Evolutionary conservation across 2,113 vertebrate genomes (phyloP).

Genomic region (Pachycephala philippinensis): DNA sequence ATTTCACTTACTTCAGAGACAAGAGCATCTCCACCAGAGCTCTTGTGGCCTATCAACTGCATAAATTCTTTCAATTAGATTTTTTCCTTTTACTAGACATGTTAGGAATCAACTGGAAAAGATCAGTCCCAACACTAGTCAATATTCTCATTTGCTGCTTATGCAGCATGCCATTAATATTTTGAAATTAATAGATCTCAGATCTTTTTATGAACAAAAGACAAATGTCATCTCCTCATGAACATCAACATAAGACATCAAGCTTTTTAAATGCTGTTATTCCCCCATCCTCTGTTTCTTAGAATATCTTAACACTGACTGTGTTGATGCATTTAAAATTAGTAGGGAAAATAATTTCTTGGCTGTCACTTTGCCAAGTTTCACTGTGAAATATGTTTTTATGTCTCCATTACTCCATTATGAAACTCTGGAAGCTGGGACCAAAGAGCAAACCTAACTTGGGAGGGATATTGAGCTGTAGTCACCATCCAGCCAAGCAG

Average conservation of each 20-base stretch:
- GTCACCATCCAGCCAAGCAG: not conserved
- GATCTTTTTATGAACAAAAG: not conserved
- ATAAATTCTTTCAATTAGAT: not conserved
- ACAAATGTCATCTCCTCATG: constrained; percentile 3
- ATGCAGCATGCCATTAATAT: not conserved
- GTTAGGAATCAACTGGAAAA: not conserved
- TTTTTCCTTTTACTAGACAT: not conserved
- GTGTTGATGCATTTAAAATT: not conserved
- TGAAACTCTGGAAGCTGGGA: not conserved
- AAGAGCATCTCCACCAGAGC: not conserved
- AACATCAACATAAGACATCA: not conserved
- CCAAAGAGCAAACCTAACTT: not conserved
- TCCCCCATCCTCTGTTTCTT: not conserved
- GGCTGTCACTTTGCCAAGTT: not conserved
- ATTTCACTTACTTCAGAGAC: not conserved
- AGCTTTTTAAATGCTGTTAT: not conserved
- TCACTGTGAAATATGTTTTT: not conserved
- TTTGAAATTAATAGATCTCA: not conserved
- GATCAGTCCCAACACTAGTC: not conserved
- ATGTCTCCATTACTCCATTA: not conserved
- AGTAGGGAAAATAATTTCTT: not conserved
- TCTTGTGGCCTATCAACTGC: not conserved
- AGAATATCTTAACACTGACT: not conserved
- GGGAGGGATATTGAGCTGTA: not conserved
- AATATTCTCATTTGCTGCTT: not conserved